These are phyloP conservation scores for Teleopsis dalmanni DNA, from an alignment of 1,140 invertebrate genomes.

Conservation along the genomic window DNA sequence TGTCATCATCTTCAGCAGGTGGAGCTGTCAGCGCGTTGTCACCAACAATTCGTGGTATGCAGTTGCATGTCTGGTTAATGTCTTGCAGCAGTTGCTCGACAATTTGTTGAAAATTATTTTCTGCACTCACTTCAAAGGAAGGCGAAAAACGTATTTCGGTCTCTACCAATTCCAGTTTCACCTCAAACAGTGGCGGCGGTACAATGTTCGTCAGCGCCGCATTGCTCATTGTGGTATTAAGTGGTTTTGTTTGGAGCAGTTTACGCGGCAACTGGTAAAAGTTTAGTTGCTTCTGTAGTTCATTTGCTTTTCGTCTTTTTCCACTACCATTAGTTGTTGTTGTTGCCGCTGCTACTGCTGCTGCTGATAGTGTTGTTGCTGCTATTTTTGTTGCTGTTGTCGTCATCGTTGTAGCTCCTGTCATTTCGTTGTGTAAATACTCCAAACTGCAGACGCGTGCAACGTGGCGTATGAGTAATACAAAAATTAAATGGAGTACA, in stretches of 20 bases:
- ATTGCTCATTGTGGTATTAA: not conserved
- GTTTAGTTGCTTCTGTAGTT: too few species aligned
- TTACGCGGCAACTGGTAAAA: too few species aligned
- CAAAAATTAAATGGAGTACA: conserved; percentile 41
- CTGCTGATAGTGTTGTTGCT: conserved; percentile 14
- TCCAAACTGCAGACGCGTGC: conserved; percentile 29
- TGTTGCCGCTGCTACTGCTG: conserved; percentile 3
- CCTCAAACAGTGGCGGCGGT: conserved; percentile 35
- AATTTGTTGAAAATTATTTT: conserved; percentile 45
- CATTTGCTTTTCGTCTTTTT: too few species aligned
- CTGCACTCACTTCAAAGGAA: conserved; percentile 36
- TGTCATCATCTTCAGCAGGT: conserved; percentile 20
- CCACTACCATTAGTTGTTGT: not conserved
- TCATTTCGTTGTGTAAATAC: conserved; percentile 45
- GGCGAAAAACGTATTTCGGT: conserved; percentile 41
- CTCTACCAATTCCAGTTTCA: conserved; percentile 41
- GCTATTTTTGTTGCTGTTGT: conserved; percentile 7
- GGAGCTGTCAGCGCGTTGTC: conserved; percentile 28
- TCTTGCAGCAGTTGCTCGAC: conserved; percentile 42
- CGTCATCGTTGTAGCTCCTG: conserved; percentile 12
- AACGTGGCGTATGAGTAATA: conserved; percentile 43
- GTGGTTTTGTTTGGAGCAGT: conserved; percentile 7
- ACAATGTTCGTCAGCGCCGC: too few species aligned
- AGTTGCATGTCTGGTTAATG: conserved; percentile 42
- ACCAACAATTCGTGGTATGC: conserved; percentile 40